Percentiles rank a stretch among this genome's conserved stretches.
Evolutionary conservation across 37 sponge, comb jelly and placozoan species (phyloP).

Genomic region (Theonella swinhoei): DNA sequence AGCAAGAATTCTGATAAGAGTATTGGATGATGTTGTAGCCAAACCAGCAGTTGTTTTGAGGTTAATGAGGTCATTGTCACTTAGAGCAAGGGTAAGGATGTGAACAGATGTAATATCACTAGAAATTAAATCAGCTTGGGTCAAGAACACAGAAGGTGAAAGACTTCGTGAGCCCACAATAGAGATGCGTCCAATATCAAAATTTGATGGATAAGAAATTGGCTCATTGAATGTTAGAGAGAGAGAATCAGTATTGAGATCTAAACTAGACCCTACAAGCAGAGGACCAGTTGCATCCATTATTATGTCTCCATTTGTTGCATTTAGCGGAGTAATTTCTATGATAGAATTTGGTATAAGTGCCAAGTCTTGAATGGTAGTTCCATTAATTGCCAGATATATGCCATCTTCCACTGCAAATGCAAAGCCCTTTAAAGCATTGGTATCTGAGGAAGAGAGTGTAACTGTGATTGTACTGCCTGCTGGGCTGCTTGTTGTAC

Average conservation of each 20-base stretch:
- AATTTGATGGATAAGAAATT: constrained; percentile 1
- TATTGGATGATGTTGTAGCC: constrained; percentile 32
- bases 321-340: constrained; percentile 42
- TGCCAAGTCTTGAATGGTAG: constrained; percentile 68
- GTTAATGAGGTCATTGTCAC: constrained; percentile 35
- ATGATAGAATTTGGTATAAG: constrained; percentile 57
- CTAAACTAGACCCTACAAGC: constrained; percentile 53
- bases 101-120: constrained; percentile 31
- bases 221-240: constrained; percentile 74
- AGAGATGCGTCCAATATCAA: constrained; percentile 40
- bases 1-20: constrained; percentile 26
- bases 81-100: constrained; percentile 57
- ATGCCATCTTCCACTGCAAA: constrained; percentile 14
- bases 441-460: constrained; percentile 60
- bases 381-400: constrained; percentile 53
- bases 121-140: constrained; percentile 26
- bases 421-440: constrained; percentile 61
- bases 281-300: constrained; percentile 60
- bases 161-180: constrained; percentile 1
- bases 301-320: constrained; percentile 46
- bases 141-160: constrained; percentile 20
- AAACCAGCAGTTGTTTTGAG: constrained; percentile 59
- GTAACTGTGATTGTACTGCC: constrained; percentile 44
- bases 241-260: constrained; percentile 65
- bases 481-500: constrained; percentile 32